phyloP scores from a whole-genome alignment of 1,140 invertebrate genomes.

The Calycopis cecrops region DNA sequence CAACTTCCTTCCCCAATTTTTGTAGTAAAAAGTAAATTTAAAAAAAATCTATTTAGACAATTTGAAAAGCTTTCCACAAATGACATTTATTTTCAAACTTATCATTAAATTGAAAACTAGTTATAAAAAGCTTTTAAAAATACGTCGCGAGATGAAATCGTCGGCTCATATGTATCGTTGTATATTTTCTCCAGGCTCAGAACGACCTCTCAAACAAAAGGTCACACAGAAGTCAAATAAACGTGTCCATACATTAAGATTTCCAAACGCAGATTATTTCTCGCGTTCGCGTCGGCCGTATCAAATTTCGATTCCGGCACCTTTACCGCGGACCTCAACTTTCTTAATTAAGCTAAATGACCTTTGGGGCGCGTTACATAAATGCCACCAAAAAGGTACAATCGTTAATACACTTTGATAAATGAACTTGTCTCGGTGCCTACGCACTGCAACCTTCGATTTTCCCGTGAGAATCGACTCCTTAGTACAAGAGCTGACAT shows the following conservation, averaged over 20 bases:
- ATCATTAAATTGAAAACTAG: too few relatives aligned
- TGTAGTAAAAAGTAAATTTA: too few relatives aligned
- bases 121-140: too few relatives aligned
- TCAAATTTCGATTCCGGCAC: slow-evolving; percentile 2
- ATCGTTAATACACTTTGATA: slow-evolving; percentile 9
- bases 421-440: slow-evolving; percentile 4
- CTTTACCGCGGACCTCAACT: background rate
- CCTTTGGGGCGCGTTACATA: slow-evolving; percentile 4
- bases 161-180: too few relatives aligned
- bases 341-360: slow-evolving; percentile 9
- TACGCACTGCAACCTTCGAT: slow-evolving; percentile 14
- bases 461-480: slow-evolving; percentile 36
- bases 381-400: slow-evolving; percentile 13
- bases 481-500: slow-evolving; percentile 2
- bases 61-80: too few relatives aligned
- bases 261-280: slow-evolving; percentile 7
- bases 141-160: too few relatives aligned
- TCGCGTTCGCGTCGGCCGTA: slow-evolving; percentile 1
- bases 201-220: too few relatives aligned
- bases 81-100: too few relatives aligned
- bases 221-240: too few relatives aligned
- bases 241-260: background rate
- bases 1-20: too few relatives aligned
- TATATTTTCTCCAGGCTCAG: too few relatives aligned
- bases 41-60: too few relatives aligned